A percentile compares a stretch with the other conserved stretches of the same genome.
phyloP scores from a whole-genome alignment of 2,797 vertebrate genomes.

The Muraenolepis orangiensis region DNA sequence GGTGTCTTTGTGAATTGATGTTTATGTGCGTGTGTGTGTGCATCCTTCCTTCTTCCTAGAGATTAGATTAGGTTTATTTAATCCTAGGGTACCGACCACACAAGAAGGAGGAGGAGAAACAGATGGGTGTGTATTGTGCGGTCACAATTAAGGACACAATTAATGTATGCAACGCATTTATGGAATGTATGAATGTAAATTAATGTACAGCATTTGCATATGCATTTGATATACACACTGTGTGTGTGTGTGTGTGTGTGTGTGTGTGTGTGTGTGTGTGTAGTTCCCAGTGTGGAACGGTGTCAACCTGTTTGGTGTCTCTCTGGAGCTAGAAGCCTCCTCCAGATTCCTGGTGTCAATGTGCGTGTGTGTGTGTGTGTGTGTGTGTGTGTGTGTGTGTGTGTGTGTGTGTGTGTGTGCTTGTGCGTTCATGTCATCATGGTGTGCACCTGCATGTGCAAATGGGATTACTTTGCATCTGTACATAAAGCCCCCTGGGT shows the following conservation, averaged over 20 bases:
- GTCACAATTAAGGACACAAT: neutral
- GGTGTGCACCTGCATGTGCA: slow-evolving; percentile 2
- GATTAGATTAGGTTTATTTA: neutral
- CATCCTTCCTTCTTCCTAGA: neutral
- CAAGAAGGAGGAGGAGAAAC: neutral
- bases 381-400: neutral
- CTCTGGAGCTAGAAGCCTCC: too few relatives aligned
- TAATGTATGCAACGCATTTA: neutral
- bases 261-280: too few relatives aligned
- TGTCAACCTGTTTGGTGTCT: too few relatives aligned
- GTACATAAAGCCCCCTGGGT: neutral
- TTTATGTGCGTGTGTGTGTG: slow-evolving; percentile 5
- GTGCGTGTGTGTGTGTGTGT: neutral
- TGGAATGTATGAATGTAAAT: too few relatives aligned
- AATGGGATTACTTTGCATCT: neutral
- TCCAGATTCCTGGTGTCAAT: neutral
- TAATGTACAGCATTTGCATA: too few relatives aligned
- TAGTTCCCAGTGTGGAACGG: too few relatives aligned
- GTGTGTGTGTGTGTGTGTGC: slow-evolving; percentile 5
- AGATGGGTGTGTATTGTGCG: neutral
- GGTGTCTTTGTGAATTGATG: neutral
- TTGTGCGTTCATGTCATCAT: neutral
- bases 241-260: too few relatives aligned
- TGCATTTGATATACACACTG: too few relatives aligned
- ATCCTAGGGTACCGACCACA: neutral